Evolutionary conservation across 2,888 invertebrate genomes (phyloP).

Genomic region (Tetramorium bicarinatum): DNA sequence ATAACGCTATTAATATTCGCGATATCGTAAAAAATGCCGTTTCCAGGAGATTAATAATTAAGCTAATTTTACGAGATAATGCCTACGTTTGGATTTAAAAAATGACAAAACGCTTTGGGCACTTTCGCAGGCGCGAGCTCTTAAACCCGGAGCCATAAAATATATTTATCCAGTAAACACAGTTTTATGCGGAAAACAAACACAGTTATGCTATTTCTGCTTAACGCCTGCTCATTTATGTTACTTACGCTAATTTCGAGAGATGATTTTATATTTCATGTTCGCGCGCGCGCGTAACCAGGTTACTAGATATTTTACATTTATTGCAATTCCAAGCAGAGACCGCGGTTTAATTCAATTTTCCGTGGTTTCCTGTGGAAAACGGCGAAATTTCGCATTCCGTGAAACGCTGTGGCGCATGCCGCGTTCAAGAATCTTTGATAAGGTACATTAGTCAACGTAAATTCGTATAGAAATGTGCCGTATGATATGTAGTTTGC

Average conservation of each 20-base stretch:
- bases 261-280: conserved; percentile 23
- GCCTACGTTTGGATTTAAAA: conserved; percentile 3
- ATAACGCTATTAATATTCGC: conserved; percentile 3
- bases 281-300: neutral
- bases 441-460: neutral
- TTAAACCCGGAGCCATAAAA: conserved; percentile 29
- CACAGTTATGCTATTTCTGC: conserved; percentile 41
- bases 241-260: conserved; percentile 27
- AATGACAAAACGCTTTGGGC: conserved; percentile 18
- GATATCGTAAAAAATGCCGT: neutral
- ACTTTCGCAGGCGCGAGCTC: neutral
- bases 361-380: neutral
- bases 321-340: neutral
- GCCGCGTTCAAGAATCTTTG: neutral
- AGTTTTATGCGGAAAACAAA: conserved; percentile 38
- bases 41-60: conserved; percentile 23
- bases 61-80: conserved; percentile 26
- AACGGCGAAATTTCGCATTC: neutral
- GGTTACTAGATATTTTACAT: neutral
- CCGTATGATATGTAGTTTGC: neutral
- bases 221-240: conserved; percentile 33
- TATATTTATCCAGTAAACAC: conserved; percentile 34
- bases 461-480: conserved; percentile 2
- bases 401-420: neutral
- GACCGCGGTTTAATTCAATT: conserved; percentile 25